phyloP scores from a whole-genome alignment of 2,113 vertebrate species.

The Hipposideros armiger region DNA sequence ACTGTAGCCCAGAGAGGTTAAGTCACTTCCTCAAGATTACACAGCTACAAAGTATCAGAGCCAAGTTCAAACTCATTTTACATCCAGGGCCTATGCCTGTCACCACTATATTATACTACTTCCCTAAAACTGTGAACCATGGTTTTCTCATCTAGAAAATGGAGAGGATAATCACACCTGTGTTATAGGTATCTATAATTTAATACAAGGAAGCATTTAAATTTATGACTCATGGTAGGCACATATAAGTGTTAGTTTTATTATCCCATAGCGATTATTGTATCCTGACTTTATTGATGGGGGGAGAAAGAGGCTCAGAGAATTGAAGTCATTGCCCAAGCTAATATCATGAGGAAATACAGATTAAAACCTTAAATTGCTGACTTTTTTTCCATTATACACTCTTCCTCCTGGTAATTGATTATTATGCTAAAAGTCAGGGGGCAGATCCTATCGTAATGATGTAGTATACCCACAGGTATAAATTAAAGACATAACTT shows the following conservation, averaged over 20 bases:
- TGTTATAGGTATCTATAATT: not conserved
- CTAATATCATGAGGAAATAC: not conserved
- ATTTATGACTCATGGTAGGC: not conserved
- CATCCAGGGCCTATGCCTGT: not conserved
- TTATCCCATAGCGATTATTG: not conserved
- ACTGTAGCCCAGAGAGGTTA: not conserved
- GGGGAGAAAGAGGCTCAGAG: not conserved
- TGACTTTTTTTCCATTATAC: not conserved
- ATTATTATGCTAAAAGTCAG: not conserved
- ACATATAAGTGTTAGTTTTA: not conserved
- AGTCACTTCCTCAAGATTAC: not conserved
- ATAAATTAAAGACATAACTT: not conserved
- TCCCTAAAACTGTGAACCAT: not conserved
- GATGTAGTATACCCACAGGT: not conserved
- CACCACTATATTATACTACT: fast-evolving
- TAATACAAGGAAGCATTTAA: conserved; percentile 20
- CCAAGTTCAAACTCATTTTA: not conserved
- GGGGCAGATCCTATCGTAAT: not conserved
- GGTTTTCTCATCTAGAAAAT: not conserved
- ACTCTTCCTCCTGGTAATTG: not conserved
- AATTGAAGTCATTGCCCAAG: not conserved
- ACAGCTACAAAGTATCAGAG: not conserved
- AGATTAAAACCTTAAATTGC: not conserved
- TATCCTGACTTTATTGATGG: not conserved
- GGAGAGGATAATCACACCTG: not conserved